phyloP scores from a whole-genome alignment of 2,797 vertebrate species.

The Typhlichthys eigenmanni region DNA sequence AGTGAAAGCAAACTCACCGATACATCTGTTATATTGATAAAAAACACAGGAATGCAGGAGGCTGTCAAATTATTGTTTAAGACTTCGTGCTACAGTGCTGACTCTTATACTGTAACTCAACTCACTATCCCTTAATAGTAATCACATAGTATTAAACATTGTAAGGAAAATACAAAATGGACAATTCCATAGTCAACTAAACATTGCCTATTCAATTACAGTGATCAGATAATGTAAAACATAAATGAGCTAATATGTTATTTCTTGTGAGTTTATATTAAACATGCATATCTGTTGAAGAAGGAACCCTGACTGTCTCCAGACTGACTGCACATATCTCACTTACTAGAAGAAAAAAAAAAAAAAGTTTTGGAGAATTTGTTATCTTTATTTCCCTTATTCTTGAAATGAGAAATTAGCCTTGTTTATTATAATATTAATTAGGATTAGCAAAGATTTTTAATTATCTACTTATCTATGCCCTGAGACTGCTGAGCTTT shows the following conservation, averaged over 20 bases:
- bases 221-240: too few species aligned
- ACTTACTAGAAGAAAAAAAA: not conserved
- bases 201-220: too few species aligned
- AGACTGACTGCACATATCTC: not conserved
- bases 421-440: constrained; percentile 36
- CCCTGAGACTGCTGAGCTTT: not conserved
- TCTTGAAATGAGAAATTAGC: not conserved
- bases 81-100: not conserved
- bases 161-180: too few species aligned
- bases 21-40: constrained; percentile 81
- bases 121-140: too few species aligned
- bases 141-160: not conserved
- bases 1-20: constrained; percentile 94
- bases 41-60: constrained; percentile 12
- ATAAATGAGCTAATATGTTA: too few species aligned
- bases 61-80: not conserved
- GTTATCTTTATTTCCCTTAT: not conserved
- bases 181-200: too few species aligned
- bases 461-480: constrained; percentile 46
- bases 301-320: too few species aligned
- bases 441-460: constrained; percentile 53
- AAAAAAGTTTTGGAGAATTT: not conserved
- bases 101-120: too few species aligned
- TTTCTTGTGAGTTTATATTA: too few species aligned
- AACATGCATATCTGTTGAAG: too few species aligned